Percentiles rank a stretch among this genome's conserved stretches.
Conservation (phyloP, 1,140 invertebrate species). For the Atta cephalotes region DNA sequence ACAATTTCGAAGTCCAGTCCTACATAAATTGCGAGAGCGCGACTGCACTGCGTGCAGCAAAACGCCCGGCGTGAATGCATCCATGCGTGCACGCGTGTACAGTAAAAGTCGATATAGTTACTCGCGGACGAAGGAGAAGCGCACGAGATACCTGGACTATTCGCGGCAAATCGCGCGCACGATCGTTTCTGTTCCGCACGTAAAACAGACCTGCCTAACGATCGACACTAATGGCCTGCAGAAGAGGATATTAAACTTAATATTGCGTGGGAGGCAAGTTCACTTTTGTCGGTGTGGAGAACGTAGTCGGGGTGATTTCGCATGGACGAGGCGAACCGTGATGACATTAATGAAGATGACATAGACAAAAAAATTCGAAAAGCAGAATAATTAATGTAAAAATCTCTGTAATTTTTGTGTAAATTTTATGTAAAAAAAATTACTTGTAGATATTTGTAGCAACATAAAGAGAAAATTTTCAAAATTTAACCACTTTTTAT, state of each 20-base stretch:
- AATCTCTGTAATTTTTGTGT: too few relatives aligned
- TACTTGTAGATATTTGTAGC: too few relatives aligned
- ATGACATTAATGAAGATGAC: neutral
- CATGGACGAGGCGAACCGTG: neutral
- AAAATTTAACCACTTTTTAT: too few relatives aligned
- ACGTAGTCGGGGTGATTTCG: constrained; percentile 6
- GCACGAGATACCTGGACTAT: constrained; percentile 10
- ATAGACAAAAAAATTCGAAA: too few relatives aligned
- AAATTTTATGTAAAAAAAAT: too few relatives aligned
- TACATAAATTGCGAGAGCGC: constrained; percentile 68
- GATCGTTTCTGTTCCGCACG: constrained; percentile 63
- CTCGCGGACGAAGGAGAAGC: constrained; percentile 22
- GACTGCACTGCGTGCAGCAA: constrained; percentile 53
- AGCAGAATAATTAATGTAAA: too few relatives aligned
- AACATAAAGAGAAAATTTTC: too few relatives aligned
- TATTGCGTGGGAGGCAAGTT: constrained; percentile 64
- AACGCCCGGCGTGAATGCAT: constrained; percentile 35
- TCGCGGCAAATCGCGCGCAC: constrained; percentile 43
- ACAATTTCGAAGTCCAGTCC: constrained; percentile 61
- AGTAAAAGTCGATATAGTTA: constrained; percentile 49
- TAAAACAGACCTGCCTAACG: constrained; percentile 65
- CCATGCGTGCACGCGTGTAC: constrained; percentile 55
- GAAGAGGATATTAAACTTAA: constrained; percentile 64
- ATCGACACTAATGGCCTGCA: constrained; percentile 69
- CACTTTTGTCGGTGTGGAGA: constrained; percentile 59